Evolutionary conservation across 1,140 invertebrate species (phyloP).

Genomic region (Camponotus vicinus): DNA sequence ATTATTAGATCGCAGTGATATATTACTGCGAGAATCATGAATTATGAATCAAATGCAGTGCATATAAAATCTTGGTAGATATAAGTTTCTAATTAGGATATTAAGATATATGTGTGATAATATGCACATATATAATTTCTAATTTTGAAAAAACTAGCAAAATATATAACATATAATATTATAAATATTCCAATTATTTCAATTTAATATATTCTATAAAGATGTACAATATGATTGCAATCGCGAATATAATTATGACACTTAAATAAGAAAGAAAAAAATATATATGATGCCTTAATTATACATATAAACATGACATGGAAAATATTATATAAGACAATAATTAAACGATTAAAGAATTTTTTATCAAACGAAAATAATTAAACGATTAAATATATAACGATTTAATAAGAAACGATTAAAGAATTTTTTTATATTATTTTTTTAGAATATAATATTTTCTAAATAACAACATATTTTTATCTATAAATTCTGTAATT

Average conservation of each 20-base stretch:
- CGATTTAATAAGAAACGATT: too few species aligned
- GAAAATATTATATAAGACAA: too few species aligned
- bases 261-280: background rate
- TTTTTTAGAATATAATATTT: too few species aligned
- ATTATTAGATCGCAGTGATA: constrained; percentile 60
- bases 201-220: background rate
- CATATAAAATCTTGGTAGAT: constrained; percentile 10
- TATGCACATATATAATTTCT: background rate
- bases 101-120: background rate
- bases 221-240: constrained; percentile 3
- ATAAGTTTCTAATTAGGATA: constrained; percentile 41
- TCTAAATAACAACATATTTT: too few species aligned
- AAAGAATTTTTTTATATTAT: too few species aligned
- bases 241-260: background rate
- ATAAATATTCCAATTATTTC: background rate
- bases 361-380: too few species aligned
- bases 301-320: too few species aligned
- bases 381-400: too few species aligned
- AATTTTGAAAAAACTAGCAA: background rate
- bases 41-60: constrained; percentile 59
- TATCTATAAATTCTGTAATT: too few species aligned
- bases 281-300: too few species aligned
- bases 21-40: constrained; percentile 59
- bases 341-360: too few species aligned
- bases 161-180: background rate